Evolutionary conservation across 2,113 vertebrate species (phyloP), one percentile per base, ranked within the genome.

Genomic region (Vireo altiloquus): DNA sequence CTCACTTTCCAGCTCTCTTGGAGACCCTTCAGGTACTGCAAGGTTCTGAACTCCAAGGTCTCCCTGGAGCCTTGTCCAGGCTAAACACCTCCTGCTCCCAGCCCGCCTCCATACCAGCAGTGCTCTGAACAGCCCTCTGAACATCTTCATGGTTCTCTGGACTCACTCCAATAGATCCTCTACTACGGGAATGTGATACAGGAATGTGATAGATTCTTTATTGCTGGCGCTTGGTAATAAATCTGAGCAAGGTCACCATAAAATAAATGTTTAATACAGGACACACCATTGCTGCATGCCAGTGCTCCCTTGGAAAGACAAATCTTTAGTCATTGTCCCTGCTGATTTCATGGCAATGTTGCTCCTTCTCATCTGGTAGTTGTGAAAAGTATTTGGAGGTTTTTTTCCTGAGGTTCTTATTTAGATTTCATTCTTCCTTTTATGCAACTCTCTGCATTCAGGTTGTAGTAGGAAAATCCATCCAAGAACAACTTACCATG

Each of bases 211-310:
- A 40, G 19, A 57, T 65, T 66, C 42, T 31, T 85, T 50, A 30
- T 35, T 76, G 24, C 8, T 65, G 20, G 6, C 57, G 31, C 35
- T 66, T 5, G 1, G 15, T 39, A 75, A 70, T 23, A 2, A 27
- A 17, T 2, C 37, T 22, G 11, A 71, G 44, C 33, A 69, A 69
- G 11, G 33, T 37, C 14, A 23, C 2, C 0, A 17, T 13, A 14
- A 61, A 65, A 22, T 37, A 19, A 0, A 0, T 8, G 17, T 19
- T 89, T 42, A 16, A 8, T 7, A 12, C 15, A 7, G 22, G 22
- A 30, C 33, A 25, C 5, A 21, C 10, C 24, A 27, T 10, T 31
- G 20, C 18, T 59, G 5, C 4, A 9, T 40, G n/a, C 7, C 42
- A 44, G 7, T 2, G 25, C 30, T 65, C 11, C n/a, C 33, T n/a